Percentiles rank a stretch among this genome's conserved stretches.
These are phyloP conservation scores for Lasius platythorax DNA, from an alignment of 2,888 invertebrate genomes.

Conservation along the genomic window DNA sequence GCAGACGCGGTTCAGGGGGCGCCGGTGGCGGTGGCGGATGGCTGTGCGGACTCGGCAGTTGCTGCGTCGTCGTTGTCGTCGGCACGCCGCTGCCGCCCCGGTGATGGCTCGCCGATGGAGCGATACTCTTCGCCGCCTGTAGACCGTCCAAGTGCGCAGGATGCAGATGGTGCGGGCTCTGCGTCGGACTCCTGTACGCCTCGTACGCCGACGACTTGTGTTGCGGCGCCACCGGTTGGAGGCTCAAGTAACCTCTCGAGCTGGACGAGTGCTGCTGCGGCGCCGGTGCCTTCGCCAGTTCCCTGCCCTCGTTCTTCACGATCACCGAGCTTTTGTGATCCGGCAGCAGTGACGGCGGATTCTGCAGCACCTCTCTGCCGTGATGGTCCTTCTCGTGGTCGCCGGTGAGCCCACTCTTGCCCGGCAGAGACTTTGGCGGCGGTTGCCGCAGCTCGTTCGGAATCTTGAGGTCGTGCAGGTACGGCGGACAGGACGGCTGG, in stretches of 20 bases:
- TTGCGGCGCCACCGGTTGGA: constrained; percentile 80
- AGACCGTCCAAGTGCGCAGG: constrained; percentile 78
- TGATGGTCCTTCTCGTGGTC: constrained; percentile 85
- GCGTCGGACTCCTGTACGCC: constrained; percentile 83
- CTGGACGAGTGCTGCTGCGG: constrained; percentile 85
- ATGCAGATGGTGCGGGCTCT: constrained; percentile 86
- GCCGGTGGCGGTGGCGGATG: constrained; percentile 85
- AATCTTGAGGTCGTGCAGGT: constrained; percentile 88
- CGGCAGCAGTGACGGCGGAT: constrained; percentile 90
- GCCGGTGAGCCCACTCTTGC: constrained; percentile 82
- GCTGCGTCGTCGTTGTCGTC: constrained; percentile 80
- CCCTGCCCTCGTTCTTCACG: constrained; percentile 92
- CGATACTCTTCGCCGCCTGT: constrained; percentile 78
- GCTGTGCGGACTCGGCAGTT: constrained; percentile 86
- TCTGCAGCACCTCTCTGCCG: constrained; percentile 87
- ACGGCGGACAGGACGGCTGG: constrained; percentile 83
- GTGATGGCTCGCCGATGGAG: constrained; percentile 84
- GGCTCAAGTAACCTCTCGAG: constrained; percentile 84
- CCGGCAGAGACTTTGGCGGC: constrained; percentile 81
- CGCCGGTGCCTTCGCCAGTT: constrained; percentile 86
- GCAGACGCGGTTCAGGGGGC: constrained; percentile 83
- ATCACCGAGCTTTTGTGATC: constrained; percentile 92
- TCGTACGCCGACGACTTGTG: constrained; percentile 83
- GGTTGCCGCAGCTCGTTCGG: constrained; percentile 86
- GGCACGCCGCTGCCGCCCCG: constrained; percentile 81